Base-by-base conservation (phyloP, 2,888 invertebrate genomes). In the Pammene aurita region DNA sequence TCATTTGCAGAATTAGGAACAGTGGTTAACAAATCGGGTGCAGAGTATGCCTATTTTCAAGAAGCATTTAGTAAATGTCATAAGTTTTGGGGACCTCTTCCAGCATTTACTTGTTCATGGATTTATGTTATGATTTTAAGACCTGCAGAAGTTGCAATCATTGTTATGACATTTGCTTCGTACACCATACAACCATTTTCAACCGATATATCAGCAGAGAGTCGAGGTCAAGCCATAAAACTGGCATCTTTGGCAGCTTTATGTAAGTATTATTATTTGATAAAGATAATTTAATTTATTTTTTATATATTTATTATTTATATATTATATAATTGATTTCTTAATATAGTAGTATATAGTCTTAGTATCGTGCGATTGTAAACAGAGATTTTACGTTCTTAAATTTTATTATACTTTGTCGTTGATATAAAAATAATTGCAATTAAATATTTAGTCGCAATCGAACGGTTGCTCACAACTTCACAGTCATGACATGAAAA, bases 1-100 rank as follows among this genome's bases (percentile, higher is more conserved):
- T 95, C 96, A 1, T 97, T 96, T 80, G 96, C 96, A 44, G 97
- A 97, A 88, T 88, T 97, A 64, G 96, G 96, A 41, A 96, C 96
- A 0, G 95, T 96, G 0, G 94, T 97, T 5, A 95, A 95, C 0
- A 93, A 95, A 78, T 96, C 96, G 0, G 97, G 97, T 2, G 96
- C 96, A 1, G 96, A 97, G 85, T 97, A 97, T 82, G 94, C 96
- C 1, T 97, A 96, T 81, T 95, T 96, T 78, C 93, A 95, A 82
- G 95, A 95, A 81, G 95, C 96, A 0, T 96, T 96, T 84, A 92
- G 94, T 10, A 94, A 94, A 5, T 85, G 93, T 55, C 96, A 96
- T 78, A 93, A 86, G 74, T 96, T 94, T 85, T 95, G 95, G 93
- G 96, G 96, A 7, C 94, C 95, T 13, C 80, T 96, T 34, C 96